Evolutionary conservation across 2,113 vertebrate species (phyloP), one percentile per base, ranked within the genome.

Genomic region (Emydura subglobosa): DNA sequence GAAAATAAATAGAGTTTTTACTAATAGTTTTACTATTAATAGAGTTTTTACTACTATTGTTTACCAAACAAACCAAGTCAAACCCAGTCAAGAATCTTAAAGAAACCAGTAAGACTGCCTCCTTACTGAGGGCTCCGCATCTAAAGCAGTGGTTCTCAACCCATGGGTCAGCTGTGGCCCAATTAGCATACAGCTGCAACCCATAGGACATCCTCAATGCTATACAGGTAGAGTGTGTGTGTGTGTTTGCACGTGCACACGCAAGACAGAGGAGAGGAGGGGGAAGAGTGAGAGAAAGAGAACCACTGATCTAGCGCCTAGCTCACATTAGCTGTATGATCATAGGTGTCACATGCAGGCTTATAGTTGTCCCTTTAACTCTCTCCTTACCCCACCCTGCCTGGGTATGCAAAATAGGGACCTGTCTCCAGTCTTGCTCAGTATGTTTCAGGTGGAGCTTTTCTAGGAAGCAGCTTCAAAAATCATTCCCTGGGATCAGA

Each of bases 401-500:
- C 17, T 10, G 8, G 65, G 34, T 68, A 39, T 34, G 16, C 65
- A 39, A 68, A 68, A 68, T 39, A 68, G 65, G 34, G 17, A 68
- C 65, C 34, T 39, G n/a, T n/a, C 31, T 39, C 8, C n/a, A 39
- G 16, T 14, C 65, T 68, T 39, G 19, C 34, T 68, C 65, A 39
- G 65, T 39, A 68, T 39, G 8, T 68, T 68, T 68, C 17, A 68
- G n/a, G 34, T 16, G 34, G 65, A 68, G 65, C 8, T 68, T 39
- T 39, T 17, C 65, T 68, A 68, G 65, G 65, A 0, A 85, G 68
- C 2, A 1, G 44, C 54, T 92, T 74, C 39, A 31, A 8, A 68
- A 0, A 1, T 3, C 27, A 1, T 19, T 90, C 61, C 51, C 79
- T 78, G 49, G 42, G 49, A 4, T 3, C 0, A 0, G 17, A 39